Evolutionary conservation across 1,140 invertebrate species (phyloP).

Genomic region (Drosophila lacteicornis): DNA sequence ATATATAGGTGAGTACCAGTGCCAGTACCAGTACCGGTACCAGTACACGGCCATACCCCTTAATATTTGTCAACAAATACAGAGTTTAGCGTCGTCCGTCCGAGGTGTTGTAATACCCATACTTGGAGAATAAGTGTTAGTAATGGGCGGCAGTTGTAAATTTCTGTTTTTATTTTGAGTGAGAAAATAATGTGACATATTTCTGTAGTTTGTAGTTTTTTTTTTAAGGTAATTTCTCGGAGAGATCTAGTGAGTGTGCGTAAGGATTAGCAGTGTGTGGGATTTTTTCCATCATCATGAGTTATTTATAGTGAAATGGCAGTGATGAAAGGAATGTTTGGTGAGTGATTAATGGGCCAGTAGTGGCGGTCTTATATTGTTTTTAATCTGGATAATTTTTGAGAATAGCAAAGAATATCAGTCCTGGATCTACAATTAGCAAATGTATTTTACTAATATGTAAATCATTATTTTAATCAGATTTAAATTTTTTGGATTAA

Average conservation of each 20-base stretch:
- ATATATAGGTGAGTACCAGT: constrained; percentile 15
- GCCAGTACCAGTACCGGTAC: constrained; percentile 7
- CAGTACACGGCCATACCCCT: constrained; percentile 21
- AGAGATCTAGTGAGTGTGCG: constrained; percentile 45
- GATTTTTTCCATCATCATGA: constrained; percentile 54
- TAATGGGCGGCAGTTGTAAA: constrained; percentile 63
- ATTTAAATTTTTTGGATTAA: too few relatives aligned
- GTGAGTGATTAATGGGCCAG: constrained; percentile 65
- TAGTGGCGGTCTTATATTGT: constrained; percentile 42
- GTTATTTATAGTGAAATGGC: constrained; percentile 33
- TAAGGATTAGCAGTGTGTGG: constrained; percentile 76
- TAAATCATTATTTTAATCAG: too few relatives aligned
- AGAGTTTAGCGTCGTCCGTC: constrained; percentile 67
- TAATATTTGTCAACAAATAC: constrained; percentile 78
- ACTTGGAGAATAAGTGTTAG: constrained; percentile 29
- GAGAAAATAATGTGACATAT: constrained; percentile 70
- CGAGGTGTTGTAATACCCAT: constrained; percentile 75
- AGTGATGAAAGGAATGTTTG: neutral
- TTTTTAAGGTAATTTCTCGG: constrained; percentile 22
- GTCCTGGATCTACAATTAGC: neutral
- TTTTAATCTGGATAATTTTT: neutral
- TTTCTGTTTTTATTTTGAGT: constrained; percentile 65
- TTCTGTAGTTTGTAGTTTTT: constrained; percentile 26
- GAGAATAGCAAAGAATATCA: neutral
- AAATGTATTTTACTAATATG: too few relatives aligned